phyloP scores from a whole-genome alignment of 2,797 vertebrate genomes.

The Otolemur crassicaudatus region DNA sequence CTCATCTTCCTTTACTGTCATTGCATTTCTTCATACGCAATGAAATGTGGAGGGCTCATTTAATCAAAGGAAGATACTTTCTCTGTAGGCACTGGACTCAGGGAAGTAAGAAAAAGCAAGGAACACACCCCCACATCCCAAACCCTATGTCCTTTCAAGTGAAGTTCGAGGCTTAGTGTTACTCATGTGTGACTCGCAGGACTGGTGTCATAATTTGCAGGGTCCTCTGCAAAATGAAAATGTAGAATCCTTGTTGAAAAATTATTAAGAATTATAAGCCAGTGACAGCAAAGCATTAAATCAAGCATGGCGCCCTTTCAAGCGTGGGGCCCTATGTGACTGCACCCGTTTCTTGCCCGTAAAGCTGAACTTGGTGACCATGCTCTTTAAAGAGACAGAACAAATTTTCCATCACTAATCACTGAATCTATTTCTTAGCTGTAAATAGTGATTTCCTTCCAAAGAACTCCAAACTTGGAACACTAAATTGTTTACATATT shows the following conservation, averaged over 20 bases:
- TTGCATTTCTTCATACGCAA: background rate
- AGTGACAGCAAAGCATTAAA: background rate
- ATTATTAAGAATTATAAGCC: slow-evolving; percentile 22
- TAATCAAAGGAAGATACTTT: slow-evolving; percentile 37
- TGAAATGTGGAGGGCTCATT: background rate
- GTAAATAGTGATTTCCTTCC: slow-evolving; percentile 17
- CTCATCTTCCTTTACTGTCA: background rate
- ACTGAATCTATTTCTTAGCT: background rate
- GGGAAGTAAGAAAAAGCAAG: background rate
- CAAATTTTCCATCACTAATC: background rate
- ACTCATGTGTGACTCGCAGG: background rate
- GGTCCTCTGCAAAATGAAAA: slow-evolving; percentile 24
- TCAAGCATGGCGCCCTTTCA: background rate
- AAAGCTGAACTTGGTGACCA: background rate
- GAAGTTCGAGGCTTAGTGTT: slow-evolving; percentile 6
- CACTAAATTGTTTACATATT: background rate
- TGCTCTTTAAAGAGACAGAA: slow-evolving; percentile 30
- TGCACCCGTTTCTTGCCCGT: background rate
- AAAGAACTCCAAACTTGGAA: background rate
- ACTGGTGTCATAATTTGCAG: slow-evolving; percentile 30
- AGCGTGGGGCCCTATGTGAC: accelerated
- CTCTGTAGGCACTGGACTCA: background rate
- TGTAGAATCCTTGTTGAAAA: background rate
- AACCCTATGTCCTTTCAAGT: slow-evolving; percentile 23
- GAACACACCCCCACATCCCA: slow-evolving; percentile 3